Conservation (phyloP, 2,113 vertebrate genomes). For the Mastomys coucha region DNA sequence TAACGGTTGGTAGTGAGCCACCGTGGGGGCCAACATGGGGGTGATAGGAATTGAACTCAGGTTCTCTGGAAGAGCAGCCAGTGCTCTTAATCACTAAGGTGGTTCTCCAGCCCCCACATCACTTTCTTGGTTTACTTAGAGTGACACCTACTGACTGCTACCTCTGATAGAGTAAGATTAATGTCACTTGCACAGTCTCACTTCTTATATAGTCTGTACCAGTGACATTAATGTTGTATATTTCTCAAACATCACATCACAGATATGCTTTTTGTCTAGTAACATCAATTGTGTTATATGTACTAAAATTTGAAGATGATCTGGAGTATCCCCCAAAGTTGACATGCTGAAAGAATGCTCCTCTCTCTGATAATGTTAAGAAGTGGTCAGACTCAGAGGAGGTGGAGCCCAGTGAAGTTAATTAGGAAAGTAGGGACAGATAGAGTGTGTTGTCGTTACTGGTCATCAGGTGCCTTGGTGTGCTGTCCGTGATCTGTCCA, state of each 20-base stretch:
- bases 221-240: no score
- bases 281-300: not conserved
- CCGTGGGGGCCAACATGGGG: not conserved
- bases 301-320: not conserved
- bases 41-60: not conserved
- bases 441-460: not conserved
- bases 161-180: no score
- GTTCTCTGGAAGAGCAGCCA: not conserved
- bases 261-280: not conserved
- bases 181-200: not conserved
- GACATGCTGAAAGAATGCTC: not conserved
- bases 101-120: no score
- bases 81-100: not conserved
- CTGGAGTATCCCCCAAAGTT: not conserved
- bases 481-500: not conserved
- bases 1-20: not conserved
- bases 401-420: not conserved
- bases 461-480: rapidly evolving
- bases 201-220: not conserved
- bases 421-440: not conserved
- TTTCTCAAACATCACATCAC: no score
- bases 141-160: not conserved
- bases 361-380: not conserved
- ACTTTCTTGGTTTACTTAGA: not conserved
- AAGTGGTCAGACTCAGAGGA: no score